Conservation (phyloP, 2,888 invertebrate species). For the Eutolmus rufibarbis region DNA sequence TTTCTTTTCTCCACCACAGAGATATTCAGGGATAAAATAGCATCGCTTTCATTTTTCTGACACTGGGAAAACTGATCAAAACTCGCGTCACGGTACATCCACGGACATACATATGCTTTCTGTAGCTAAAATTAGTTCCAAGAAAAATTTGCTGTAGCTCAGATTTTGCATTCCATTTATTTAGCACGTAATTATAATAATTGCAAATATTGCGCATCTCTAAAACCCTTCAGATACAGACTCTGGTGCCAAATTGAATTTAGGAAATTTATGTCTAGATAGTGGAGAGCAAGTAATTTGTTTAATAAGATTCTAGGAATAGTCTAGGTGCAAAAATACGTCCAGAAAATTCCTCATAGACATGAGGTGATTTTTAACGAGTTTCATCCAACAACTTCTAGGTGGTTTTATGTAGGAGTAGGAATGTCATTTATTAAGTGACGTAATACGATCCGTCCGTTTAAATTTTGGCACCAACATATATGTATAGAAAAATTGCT, state of each 20-base stretch:
- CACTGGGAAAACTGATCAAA: background rate
- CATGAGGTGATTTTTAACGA: background rate
- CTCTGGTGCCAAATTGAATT: background rate
- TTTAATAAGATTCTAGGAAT: background rate
- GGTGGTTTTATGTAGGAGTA: background rate
- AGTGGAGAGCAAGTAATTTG: background rate
- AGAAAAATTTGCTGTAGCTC: background rate
- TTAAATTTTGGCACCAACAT: background rate
- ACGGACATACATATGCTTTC: background rate
- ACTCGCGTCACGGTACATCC: background rate
- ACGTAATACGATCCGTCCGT: background rate
- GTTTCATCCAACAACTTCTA: background rate
- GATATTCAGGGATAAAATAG: background rate
- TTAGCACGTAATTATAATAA: background rate
- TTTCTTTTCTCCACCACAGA: background rate
- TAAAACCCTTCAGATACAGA: background rate
- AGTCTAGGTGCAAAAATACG: background rate
- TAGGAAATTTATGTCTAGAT: background rate
- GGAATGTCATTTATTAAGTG: background rate
- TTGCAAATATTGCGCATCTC: background rate
- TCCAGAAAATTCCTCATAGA: background rate
- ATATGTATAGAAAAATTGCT: background rate
- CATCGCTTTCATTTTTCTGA: background rate
- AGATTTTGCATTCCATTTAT: background rate
- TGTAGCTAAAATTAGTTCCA: background rate